Percentiles rank a stretch among this genome's conserved stretches.
phyloP scores from a whole-genome alignment of 2,888 invertebrate species.

The Chloroclysta siterata region DNA sequence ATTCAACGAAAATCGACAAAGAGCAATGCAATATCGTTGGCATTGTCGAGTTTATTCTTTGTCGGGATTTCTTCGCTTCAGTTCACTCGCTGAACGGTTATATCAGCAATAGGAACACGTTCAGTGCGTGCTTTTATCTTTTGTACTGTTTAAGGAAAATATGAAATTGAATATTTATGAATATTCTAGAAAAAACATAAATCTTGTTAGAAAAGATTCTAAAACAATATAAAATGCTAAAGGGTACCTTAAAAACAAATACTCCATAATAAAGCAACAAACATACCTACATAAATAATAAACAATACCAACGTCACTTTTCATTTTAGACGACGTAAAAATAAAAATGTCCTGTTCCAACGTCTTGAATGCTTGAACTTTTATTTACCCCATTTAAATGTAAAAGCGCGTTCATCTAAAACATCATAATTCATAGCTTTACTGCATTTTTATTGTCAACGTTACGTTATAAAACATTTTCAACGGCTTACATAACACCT shows the following conservation, averaged over 20 bases:
- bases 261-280: too few relatives aligned
- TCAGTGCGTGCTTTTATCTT: neutral
- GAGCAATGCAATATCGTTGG: conserved; percentile 11
- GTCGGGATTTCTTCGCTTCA: conserved; percentile 34
- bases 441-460: neutral
- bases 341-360: conserved; percentile 6
- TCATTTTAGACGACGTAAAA: conserved; percentile 10
- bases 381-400: conserved; percentile 6
- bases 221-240: neutral
- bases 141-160: conserved; percentile 1
- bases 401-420: conserved; percentile 7
- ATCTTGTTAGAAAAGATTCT: too few relatives aligned
- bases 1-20: conserved; percentile 9
- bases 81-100: conserved; percentile 10
- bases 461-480: neutral
- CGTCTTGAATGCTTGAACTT: conserved; percentile 5
- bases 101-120: conserved; percentile 1
- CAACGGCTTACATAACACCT: neutral
- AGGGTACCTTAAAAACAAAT: neutral
- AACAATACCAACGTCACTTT: conserved; percentile 1
- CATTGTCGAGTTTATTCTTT: conserved; percentile 24
- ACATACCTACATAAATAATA: too few relatives aligned
- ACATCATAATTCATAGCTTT: conserved; percentile 3
- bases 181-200: neutral
- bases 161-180: neutral